A percentile compares a stretch with the other conserved stretches of the same genome.
These are phyloP conservation scores for Crossoptilon crossoptilon DNA, from an alignment of 2,797 vertebrate genomes.

Conservation along the genomic window DNA sequence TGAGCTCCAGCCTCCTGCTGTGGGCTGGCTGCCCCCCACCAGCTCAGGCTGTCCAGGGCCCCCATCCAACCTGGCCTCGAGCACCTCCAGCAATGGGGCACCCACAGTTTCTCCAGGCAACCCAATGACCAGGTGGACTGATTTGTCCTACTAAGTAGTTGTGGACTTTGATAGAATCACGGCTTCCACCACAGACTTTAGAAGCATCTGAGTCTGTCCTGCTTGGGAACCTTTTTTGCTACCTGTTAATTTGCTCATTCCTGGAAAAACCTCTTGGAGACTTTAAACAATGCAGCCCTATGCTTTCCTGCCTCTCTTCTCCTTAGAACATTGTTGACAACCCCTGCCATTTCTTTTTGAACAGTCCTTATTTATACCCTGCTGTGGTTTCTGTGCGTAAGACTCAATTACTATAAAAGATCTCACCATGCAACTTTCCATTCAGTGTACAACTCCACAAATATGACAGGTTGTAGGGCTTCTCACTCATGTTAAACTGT, in stretches of 20 bases:
- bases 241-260: background rate
- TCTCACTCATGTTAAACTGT: constrained; percentile 14
- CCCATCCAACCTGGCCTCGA: no score
- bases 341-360: background rate
- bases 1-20: no score
- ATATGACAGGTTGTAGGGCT: background rate
- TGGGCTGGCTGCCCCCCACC: no score
- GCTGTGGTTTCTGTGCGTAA: background rate
- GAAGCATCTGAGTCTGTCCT: background rate
- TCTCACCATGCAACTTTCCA: background rate
- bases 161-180: background rate
- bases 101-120: no score
- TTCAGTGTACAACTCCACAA: background rate
- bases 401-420: background rate
- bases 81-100: no score
- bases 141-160: accelerated
- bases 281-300: background rate
- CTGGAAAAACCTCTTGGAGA: background rate
- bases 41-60: no score
- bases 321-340: background rate
- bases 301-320: background rate
- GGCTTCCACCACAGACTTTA: background rate
- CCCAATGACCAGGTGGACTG: no score
- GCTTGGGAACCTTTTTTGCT: background rate
- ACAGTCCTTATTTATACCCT: background rate